Percentiles rank a stretch among this genome's conserved stretches.
phyloP scores from a whole-genome alignment of 37 sponge, comb jelly and placozoan species.

The Hexactinellida sp. region DNA sequence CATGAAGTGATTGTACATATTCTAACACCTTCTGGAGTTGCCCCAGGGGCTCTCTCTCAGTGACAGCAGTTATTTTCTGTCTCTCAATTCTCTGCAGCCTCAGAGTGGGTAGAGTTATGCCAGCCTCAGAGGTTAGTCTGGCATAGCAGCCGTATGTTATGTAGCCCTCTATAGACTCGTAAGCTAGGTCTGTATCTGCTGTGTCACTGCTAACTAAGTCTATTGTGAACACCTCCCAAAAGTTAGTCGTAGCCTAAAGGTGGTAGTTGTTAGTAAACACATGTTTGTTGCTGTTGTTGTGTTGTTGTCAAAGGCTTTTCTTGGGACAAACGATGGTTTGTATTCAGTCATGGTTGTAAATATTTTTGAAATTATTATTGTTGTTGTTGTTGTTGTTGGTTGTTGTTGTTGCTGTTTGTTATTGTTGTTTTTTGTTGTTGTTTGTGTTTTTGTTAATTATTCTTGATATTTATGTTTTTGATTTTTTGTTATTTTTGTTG shows the following conservation, averaged over 20 bases:
- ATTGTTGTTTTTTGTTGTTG: too few species aligned
- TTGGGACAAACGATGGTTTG: too few species aligned
- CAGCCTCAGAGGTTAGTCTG: background rate
- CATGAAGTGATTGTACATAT: too few species aligned
- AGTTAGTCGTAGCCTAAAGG: background rate
- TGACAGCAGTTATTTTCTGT: background rate
- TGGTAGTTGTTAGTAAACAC: too few species aligned
- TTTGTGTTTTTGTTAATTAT: background rate
- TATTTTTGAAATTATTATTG: too few species aligned
- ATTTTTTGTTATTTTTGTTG: background rate
- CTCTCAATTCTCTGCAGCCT: background rate
- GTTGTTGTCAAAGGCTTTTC: too few species aligned
- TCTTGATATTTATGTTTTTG: background rate
- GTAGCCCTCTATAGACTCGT: background rate
- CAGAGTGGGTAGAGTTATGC: background rate
- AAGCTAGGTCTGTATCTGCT: background rate
- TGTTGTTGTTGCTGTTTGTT: too few species aligned
- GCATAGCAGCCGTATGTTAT: background rate
- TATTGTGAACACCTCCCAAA: background rate
- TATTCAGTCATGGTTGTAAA: background rate
- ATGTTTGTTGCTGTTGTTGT: too few species aligned
- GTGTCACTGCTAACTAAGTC: background rate
- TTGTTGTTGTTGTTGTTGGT: too few species aligned
- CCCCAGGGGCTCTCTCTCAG: background rate
- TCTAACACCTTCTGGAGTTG: slow-evolving; percentile 11